Percentiles rank a stretch among this genome's conserved stretches.
phyloP scores from a whole-genome alignment of 2,888 invertebrate species.

The Caenorhabditis uteleia region DNA sequence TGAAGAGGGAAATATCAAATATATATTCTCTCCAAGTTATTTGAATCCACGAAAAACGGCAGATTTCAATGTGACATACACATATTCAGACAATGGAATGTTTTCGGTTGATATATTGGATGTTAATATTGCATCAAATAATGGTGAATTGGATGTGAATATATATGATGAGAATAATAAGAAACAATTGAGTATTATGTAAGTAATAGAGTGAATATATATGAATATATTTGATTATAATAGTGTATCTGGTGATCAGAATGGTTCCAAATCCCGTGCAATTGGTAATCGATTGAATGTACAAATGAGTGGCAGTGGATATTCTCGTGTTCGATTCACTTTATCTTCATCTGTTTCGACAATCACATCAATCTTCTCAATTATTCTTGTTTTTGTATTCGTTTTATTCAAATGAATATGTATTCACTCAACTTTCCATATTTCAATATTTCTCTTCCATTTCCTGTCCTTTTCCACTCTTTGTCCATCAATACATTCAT shows the following conservation, averaged over 20 bases:
- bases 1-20: slow-evolving; percentile 6
- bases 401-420: no score
- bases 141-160: slow-evolving; percentile 1
- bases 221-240: neutral
- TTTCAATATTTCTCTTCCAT: no score
- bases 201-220: neutral
- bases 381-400: no score
- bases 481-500: no score
- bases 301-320: slow-evolving; percentile 12
- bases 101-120: neutral
- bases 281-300: slow-evolving; percentile 21
- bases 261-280: slow-evolving; percentile 19
- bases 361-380: no score
- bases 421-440: no score
- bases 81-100: slow-evolving; percentile 1
- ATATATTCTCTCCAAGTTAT: slow-evolving; percentile 26
- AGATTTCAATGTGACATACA: slow-evolving; percentile 22
- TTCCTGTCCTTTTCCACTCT: no score
- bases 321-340: slow-evolving; percentile 5
- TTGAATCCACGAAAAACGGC: slow-evolving; percentile 5
- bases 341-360: neutral
- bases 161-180: neutral
- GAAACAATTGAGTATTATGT: slow-evolving; percentile 2
- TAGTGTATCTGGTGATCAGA: slow-evolving; percentile 29
- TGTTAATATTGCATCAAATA: neutral